Conservation (phyloP, 2,888 invertebrate genomes). For the Atherix ibis region DNA sequence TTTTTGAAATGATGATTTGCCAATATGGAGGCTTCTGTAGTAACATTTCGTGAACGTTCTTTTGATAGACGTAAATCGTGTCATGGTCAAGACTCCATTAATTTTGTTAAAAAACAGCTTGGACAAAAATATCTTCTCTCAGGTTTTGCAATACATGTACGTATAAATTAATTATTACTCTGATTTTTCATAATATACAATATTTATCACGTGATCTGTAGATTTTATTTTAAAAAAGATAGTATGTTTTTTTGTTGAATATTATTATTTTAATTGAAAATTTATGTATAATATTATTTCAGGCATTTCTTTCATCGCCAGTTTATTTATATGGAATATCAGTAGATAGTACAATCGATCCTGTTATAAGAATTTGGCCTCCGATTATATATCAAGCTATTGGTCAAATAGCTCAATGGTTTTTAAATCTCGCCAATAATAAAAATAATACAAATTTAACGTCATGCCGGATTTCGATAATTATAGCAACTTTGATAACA, state of each 20-base stretch:
- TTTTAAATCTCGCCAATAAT: conserved; percentile 27
- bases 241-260: too few relatives aligned
- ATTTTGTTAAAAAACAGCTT: conserved; percentile 30
- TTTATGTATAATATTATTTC: too few relatives aligned
- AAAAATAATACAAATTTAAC: conserved; percentile 20
- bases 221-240: too few relatives aligned
- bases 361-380: conserved; percentile 29
- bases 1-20: too few relatives aligned
- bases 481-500: conserved; percentile 25
- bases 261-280: too few relatives aligned
- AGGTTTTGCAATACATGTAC: conserved; percentile 32
- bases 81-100: neutral
- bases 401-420: conserved; percentile 27
- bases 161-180: too few relatives aligned
- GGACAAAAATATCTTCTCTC: conserved; percentile 33
- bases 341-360: conserved; percentile 30
- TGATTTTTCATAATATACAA: conserved; percentile 8
- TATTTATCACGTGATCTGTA: neutral
- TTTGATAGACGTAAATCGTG: too few relatives aligned
- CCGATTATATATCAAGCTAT: conserved; percentile 30
- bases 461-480: conserved; percentile 23
- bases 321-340: conserved; percentile 30
- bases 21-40: too few relatives aligned
- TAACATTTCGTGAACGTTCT: too few relatives aligned
- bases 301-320: conserved; percentile 30